Percentiles rank a stretch among this genome's conserved stretches.
These are phyloP conservation scores for Sceliomorpha sp. DNA, from an alignment of 2,888 invertebrate species.

Conservation along the genomic window DNA sequence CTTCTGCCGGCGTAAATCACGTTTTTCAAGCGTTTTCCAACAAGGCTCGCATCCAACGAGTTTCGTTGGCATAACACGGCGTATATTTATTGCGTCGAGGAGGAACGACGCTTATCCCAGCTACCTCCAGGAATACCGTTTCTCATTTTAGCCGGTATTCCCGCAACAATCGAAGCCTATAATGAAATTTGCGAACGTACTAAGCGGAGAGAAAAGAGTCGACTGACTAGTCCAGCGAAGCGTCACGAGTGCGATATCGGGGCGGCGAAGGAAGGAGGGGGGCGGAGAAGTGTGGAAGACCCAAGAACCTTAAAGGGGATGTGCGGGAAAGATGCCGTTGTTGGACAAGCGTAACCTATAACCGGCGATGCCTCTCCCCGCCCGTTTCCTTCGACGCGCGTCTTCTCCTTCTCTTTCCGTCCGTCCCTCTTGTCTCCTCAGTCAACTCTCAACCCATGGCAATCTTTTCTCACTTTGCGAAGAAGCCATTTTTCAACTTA, in stretches of 20 bases:
- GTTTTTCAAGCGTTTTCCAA: too few species aligned
- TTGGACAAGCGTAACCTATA: constrained; percentile 62
- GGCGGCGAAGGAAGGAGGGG: constrained; percentile 47
- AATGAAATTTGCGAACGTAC: constrained; percentile 43
- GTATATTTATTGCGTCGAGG: too few species aligned
- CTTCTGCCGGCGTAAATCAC: too few species aligned
- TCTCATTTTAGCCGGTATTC: constrained; percentile 15
- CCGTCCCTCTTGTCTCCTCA: constrained; percentile 23
- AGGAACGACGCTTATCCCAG: too few species aligned
- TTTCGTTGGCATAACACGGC: too few species aligned
- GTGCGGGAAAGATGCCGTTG: constrained; percentile 62
- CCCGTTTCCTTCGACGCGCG: constrained; percentile 9
- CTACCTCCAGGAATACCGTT: constrained; percentile 22
- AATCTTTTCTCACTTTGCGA: constrained; percentile 74
- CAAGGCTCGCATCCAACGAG: too few species aligned
- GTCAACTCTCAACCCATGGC: constrained; percentile 49
- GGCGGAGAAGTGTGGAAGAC: constrained; percentile 32
- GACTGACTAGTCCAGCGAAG: constrained; percentile 47
- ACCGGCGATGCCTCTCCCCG: constrained; percentile 32
- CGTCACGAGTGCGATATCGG: constrained; percentile 42
- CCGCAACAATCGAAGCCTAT: constrained; percentile 14
- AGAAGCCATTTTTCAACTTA: constrained; percentile 75
- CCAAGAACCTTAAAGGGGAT: constrained; percentile 71
- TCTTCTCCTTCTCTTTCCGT: constrained; percentile 34
- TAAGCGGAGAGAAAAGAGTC: constrained; percentile 37